phyloP scores from a whole-genome alignment of 2,797 vertebrate species.

The Tympanoctomys barrerae region DNA sequence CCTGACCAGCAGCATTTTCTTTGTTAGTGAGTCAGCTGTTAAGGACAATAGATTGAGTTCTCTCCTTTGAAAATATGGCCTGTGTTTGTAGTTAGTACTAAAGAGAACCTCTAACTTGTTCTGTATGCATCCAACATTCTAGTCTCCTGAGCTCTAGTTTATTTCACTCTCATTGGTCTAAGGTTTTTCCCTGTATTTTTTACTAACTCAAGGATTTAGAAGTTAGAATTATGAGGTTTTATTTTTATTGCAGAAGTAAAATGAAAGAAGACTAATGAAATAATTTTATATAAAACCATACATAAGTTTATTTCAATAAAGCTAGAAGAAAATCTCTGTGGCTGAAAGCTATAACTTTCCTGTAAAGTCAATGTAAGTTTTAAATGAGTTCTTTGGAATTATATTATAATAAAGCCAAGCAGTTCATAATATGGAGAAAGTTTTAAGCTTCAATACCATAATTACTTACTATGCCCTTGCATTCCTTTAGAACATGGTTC shows the following conservation, averaged over 20 bases:
- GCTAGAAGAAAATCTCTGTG: constrained; percentile 49
- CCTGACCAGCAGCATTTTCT: rapidly evolving
- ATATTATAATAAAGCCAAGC: background rate
- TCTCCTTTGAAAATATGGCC: background rate
- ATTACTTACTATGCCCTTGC: background rate
- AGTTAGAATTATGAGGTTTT: background rate
- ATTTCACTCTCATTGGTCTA: no score
- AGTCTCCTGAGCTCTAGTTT: background rate
- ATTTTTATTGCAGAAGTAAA: constrained; percentile 48
- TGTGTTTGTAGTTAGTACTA: rapidly evolving
- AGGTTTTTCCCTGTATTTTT: background rate
- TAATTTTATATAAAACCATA: constrained; percentile 46
- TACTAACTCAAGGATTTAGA: background rate
- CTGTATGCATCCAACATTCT: rapidly evolving
- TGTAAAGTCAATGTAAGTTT: constrained; percentile 50
- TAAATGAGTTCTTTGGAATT: constrained; percentile 60
- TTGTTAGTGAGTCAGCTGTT: background rate
- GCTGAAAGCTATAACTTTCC: constrained; percentile 50
- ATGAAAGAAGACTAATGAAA: constrained; percentile 45
- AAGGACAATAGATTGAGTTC: background rate
- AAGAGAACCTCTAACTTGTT: no score
- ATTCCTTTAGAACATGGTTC: background rate
- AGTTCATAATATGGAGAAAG: background rate
- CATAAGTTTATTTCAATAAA: constrained; percentile 42
- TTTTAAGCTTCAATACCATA: constrained; percentile 6